Conservation (phyloP, 2,888 invertebrate genomes). For the Notodonta ziczac region DNA sequence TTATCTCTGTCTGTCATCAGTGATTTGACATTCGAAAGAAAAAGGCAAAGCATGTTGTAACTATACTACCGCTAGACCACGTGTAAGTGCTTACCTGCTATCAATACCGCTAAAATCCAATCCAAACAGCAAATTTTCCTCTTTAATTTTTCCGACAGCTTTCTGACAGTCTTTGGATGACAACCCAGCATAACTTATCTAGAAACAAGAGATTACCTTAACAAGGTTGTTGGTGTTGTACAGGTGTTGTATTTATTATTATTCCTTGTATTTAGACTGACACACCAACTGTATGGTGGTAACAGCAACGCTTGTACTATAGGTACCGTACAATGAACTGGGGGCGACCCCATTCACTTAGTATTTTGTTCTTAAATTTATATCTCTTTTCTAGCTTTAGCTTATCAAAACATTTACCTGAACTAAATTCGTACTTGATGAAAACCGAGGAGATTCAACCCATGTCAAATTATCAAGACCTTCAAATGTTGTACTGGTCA, state of each 20-base stretch:
- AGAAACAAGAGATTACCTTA: constrained; percentile 4
- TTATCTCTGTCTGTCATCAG: too few species aligned
- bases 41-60: too few species aligned
- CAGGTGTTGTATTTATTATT: neutral
- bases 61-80: too few species aligned
- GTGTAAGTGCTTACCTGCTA: constrained; percentile 40
- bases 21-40: too few species aligned
- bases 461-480: constrained; percentile 89
- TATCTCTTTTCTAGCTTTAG: neutral
- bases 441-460: constrained; percentile 78
- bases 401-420: constrained; percentile 38
- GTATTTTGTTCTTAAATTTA: neutral
- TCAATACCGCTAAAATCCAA: constrained; percentile 62
- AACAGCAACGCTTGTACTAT: too few species aligned
- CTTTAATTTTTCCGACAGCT: constrained; percentile 27
- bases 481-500: constrained; percentile 85
- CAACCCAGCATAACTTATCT: constrained; percentile 56
- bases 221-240: neutral
- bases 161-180: constrained; percentile 46
- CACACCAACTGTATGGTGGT: too few species aligned
- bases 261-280: too few species aligned
- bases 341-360: too few species aligned
- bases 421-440: constrained; percentile 35
- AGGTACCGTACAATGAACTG: too few species aligned
- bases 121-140: constrained; percentile 38